phyloP scores from a whole-genome alignment of 2,113 vertebrate species.

The Aleadryas rufinucha region DNA sequence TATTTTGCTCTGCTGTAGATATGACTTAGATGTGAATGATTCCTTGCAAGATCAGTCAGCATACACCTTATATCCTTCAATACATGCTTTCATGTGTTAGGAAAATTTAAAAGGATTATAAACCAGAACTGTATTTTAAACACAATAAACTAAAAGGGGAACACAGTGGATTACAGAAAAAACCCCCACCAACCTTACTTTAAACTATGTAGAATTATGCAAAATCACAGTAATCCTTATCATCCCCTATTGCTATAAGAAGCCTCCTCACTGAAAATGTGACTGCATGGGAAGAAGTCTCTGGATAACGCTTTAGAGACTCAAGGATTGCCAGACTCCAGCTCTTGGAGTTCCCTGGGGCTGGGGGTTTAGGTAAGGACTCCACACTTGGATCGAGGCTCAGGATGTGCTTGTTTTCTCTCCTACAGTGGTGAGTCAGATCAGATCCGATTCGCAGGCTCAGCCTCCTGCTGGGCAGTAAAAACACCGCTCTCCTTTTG shows the following conservation, averaged over 20 bases:
- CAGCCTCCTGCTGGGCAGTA: conserved; percentile 38
- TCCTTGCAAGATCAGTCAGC: background rate
- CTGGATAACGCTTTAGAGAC: background rate
- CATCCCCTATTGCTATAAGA: background rate
- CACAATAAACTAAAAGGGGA: background rate
- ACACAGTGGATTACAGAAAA: background rate
- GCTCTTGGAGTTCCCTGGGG: conserved; percentile 7
- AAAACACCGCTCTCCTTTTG: conserved; percentile 45
- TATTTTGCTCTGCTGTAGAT: background rate
- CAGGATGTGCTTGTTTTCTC: conserved; percentile 65
- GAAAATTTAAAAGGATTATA: background rate
- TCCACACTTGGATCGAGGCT: conserved; percentile 11
- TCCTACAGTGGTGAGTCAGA: conserved; percentile 56
- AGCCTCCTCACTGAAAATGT: background rate
- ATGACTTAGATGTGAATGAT: background rate
- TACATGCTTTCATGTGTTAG: background rate
- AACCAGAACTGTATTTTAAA: background rate
- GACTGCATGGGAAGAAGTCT: background rate
- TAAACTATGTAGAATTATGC: background rate
- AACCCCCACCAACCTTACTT: background rate
- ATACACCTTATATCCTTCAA: background rate
- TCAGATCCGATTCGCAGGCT: conserved; percentile 36
- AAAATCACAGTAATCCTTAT: background rate
- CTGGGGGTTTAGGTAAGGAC: conserved; percentile 46
- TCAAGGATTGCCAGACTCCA: background rate